These are phyloP conservation scores for Hemiprocne comata DNA, from an alignment of 2,113 vertebrate genomes.

Conservation along the genomic window DNA sequence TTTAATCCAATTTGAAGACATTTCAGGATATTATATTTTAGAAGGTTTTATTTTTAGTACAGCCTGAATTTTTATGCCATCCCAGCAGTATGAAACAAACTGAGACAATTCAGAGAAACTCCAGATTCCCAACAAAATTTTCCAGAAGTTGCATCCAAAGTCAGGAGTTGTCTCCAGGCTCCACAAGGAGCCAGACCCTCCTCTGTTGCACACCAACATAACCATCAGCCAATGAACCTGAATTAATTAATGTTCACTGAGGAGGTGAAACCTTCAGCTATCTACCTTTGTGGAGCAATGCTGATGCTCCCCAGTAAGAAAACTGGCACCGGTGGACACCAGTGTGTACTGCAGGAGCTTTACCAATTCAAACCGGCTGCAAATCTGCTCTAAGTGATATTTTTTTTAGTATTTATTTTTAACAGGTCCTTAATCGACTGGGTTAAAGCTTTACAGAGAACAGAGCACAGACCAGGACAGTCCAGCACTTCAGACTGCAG, in stretches of 20 bases:
- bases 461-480: constrained; percentile 6
- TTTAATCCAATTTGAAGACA: not conserved
- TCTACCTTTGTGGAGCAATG: not conserved
- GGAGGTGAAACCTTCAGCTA: not conserved
- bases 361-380: not conserved
- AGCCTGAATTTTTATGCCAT: not conserved
- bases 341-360: not conserved
- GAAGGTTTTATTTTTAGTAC: not conserved
- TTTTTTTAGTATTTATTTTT: not conserved
- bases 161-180: not conserved
- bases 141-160: not conserved
- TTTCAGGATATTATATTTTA: not conserved
- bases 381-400: not conserved
- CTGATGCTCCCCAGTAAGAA: not conserved
- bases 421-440: not conserved
- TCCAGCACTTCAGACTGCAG: constrained; percentile 1
- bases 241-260: not conserved
- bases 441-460: constrained; percentile 22
- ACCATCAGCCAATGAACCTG: not conserved
- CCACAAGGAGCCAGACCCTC: not conserved
- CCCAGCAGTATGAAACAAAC: not conserved
- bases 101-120: not conserved
- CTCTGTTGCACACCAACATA: rapidly evolving
- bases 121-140: not conserved
- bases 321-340: not conserved